Conservation (phyloP, 2,797 vertebrate species). For the Oryzias sinensis region DNA sequence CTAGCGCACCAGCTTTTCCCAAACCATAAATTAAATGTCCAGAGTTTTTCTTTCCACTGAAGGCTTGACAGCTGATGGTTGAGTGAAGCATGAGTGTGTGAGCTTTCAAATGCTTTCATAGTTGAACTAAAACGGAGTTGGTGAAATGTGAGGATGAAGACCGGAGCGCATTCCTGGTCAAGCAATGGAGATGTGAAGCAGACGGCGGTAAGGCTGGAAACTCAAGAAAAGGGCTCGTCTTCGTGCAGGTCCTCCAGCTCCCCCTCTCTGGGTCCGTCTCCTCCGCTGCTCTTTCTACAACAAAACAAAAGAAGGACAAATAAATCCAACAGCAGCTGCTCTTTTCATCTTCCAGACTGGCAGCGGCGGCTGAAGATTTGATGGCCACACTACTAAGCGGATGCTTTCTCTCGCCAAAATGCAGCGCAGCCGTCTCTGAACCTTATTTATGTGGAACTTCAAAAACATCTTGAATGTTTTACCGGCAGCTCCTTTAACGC, state of each 20-base stretch:
- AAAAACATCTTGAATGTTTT: slow-evolving; percentile 1
- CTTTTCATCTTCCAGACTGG: background rate
- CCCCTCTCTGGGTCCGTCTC: slow-evolving; percentile 83
- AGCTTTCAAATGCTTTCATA: background rate
- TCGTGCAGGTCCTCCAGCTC: slow-evolving; percentile 92
- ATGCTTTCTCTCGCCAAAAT: slow-evolving; percentile 4
- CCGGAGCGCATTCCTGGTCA: slow-evolving; percentile 6
- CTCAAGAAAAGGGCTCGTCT: slow-evolving; percentile 87
- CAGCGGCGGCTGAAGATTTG: background rate
- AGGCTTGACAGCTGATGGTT: slow-evolving; percentile 2
- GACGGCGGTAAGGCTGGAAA: slow-evolving; percentile 8
- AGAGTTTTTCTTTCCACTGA: slow-evolving; percentile 3
- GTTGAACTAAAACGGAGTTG: background rate
- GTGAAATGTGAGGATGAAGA: slow-evolving; percentile 3
- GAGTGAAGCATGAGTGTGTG: slow-evolving; percentile 5
- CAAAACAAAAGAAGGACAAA: slow-evolving; percentile 13
- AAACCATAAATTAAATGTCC: slow-evolving; percentile 1
- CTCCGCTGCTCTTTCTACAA: slow-evolving; percentile 86
- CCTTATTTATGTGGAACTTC: background rate
- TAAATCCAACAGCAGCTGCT: background rate
- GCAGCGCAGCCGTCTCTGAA: background rate
- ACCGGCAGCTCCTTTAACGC: background rate
- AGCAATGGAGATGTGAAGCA: slow-evolving; percentile 9
- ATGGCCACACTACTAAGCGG: background rate
- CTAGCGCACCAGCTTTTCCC: slow-evolving; percentile 3